A percentile compares a stretch with the other conserved stretches of the same genome.
phyloP scores from a whole-genome alignment of 2,113 vertebrate species.

The Ifrita kowaldi region DNA sequence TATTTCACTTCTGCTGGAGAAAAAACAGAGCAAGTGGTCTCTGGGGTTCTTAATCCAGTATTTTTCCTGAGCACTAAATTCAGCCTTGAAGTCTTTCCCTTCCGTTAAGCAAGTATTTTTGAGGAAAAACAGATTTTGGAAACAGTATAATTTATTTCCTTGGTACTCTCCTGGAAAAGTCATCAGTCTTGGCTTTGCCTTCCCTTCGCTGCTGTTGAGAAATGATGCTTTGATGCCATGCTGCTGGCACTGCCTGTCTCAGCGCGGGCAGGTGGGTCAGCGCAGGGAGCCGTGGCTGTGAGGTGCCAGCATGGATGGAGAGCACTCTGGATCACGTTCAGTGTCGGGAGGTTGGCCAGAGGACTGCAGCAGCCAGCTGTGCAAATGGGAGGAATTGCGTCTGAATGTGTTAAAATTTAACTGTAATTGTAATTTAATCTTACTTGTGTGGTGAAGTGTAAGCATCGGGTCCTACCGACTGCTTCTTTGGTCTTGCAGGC shows the following conservation, averaged over 20 bases:
- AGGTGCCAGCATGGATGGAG: neutral
- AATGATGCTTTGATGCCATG: neutral
- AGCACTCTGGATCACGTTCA: neutral
- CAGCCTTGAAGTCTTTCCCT: neutral
- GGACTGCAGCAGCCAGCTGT: neutral
- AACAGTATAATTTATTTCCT: neutral
- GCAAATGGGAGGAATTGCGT: neutral
- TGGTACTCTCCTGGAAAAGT: neutral
- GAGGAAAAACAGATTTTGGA: neutral
- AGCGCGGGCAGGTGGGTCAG: neutral
- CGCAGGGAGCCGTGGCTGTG: rapidly evolving
- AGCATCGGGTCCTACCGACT: rapidly evolving
- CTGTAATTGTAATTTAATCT: neutral
- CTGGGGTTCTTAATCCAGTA: neutral
- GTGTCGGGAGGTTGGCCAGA: neutral
- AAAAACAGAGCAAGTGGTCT: neutral
- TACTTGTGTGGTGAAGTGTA: neutral
- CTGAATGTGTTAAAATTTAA: neutral
- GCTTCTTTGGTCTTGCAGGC: neutral
- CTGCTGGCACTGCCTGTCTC: neutral
- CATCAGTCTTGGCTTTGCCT: neutral
- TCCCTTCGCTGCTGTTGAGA: neutral
- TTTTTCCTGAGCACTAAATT: neutral
- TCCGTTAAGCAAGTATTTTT: neutral
- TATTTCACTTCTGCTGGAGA: neutral